These are phyloP conservation scores for Mormyrus iriodes DNA, from an alignment of 2,113 vertebrate species.

Conservation along the genomic window DNA sequence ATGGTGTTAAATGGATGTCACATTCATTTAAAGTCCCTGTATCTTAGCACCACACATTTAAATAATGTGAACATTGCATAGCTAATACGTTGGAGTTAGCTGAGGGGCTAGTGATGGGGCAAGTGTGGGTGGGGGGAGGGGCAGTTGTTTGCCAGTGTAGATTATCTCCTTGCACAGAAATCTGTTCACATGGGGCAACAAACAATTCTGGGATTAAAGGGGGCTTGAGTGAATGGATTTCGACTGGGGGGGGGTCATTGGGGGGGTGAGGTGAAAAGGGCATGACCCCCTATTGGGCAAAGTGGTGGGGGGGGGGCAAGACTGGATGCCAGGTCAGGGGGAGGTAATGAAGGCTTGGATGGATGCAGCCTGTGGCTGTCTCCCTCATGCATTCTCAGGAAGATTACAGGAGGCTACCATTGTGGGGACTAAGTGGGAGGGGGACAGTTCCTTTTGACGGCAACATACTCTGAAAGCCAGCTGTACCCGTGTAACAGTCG, in stretches of 20 bases:
- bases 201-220: background rate
- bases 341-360: background rate
- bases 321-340: background rate
- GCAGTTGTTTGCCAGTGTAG: background rate
- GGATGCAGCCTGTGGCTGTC: conserved; percentile 14
- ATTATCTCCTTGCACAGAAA: background rate
- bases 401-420: conserved; percentile 31
- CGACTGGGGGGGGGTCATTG: background rate
- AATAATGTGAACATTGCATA: background rate
- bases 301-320: background rate
- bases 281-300: background rate
- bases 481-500: background rate
- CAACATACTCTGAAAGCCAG: conserved; percentile 1
- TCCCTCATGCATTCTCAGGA: conserved; percentile 32
- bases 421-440: conserved; percentile 1
- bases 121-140: background rate
- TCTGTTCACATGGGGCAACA: background rate
- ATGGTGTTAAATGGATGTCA: background rate
- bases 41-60: background rate
- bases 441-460: background rate
- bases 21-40: background rate
- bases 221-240: background rate
- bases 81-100: background rate
- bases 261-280: background rate
- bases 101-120: background rate